Percentiles rank a stretch among this genome's conserved stretches.
These are phyloP conservation scores for Castor canadensis DNA, from an alignment of 2,113 vertebrate species.

Conservation along the genomic window DNA sequence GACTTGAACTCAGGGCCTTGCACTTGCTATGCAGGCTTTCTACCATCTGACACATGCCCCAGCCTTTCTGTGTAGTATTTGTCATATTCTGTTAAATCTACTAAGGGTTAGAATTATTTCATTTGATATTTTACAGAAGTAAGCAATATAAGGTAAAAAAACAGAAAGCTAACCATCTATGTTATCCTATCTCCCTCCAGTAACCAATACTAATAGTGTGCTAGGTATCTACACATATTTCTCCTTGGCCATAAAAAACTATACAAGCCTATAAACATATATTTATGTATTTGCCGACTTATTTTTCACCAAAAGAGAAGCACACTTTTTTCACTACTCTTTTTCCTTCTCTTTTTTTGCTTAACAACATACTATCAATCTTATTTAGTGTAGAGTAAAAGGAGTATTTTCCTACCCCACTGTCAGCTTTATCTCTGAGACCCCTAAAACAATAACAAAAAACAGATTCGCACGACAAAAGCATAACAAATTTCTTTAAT, in stretches of 20 bases:
- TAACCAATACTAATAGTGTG: background rate
- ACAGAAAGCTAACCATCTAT: background rate
- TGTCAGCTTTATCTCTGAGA: background rate
- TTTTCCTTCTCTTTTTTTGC: background rate
- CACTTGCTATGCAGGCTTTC: too few relatives aligned
- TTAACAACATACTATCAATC: background rate
- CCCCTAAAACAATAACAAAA: background rate
- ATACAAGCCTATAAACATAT: background rate
- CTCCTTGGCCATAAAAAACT: background rate
- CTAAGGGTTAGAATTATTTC: background rate
- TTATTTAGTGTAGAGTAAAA: background rate
- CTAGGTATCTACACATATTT: background rate
- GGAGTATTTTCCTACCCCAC: background rate
- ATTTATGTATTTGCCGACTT: background rate
- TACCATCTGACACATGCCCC: too few relatives aligned
- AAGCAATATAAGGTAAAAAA: background rate
- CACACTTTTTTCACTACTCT: background rate
- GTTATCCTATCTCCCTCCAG: background rate
- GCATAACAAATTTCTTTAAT: background rate
- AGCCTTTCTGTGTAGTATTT: background rate
- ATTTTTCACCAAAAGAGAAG: background rate
- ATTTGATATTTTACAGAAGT: background rate
- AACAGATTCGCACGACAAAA: background rate
- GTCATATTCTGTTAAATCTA: background rate
- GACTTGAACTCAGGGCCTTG: too few relatives aligned